These are phyloP conservation scores for Apamea anceps DNA, from an alignment of 2,888 invertebrate species.

Conservation along the genomic window DNA sequence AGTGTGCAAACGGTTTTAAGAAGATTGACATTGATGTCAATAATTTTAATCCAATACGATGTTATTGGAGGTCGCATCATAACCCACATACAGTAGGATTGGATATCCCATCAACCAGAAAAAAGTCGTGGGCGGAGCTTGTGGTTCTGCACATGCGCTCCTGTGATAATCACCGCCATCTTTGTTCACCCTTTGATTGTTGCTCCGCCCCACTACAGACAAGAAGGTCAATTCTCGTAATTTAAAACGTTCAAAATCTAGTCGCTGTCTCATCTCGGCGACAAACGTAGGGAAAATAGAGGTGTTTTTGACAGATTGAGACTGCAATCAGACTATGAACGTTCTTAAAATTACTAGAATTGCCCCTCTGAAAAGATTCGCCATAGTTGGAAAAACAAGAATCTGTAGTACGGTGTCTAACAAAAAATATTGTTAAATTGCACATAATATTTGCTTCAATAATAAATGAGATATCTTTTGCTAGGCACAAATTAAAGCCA, in stretches of 20 bases:
- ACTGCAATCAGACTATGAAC: too few relatives aligned
- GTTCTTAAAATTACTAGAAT: too few relatives aligned
- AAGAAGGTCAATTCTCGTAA: too few relatives aligned
- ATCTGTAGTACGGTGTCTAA: not conserved
- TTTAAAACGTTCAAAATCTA: too few relatives aligned
- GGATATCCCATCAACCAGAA: not conserved
- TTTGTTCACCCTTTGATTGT: not conserved
- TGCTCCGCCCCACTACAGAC: not conserved
- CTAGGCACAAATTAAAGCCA: not conserved
- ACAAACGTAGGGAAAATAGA: too few relatives aligned
- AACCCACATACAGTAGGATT: not conserved
- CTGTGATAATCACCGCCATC: constrained; percentile 35
- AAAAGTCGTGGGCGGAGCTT: constrained; percentile 34
- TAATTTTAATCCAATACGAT: not conserved
- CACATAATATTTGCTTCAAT: not conserved
- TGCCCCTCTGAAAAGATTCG: not conserved
- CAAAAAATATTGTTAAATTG: not conserved
- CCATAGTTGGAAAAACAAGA: not conserved
- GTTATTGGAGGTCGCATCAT: not conserved
- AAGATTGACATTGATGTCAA: not conserved
- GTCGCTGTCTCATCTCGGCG: too few relatives aligned
- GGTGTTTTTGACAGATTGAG: too few relatives aligned
- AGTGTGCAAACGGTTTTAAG: not conserved
- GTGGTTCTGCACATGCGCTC: constrained; percentile 53
- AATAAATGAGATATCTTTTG: not conserved